These are phyloP conservation scores for Mercenaria mercenaria DNA, from an alignment of 1,140 invertebrate species.

Conservation along the genomic window DNA sequence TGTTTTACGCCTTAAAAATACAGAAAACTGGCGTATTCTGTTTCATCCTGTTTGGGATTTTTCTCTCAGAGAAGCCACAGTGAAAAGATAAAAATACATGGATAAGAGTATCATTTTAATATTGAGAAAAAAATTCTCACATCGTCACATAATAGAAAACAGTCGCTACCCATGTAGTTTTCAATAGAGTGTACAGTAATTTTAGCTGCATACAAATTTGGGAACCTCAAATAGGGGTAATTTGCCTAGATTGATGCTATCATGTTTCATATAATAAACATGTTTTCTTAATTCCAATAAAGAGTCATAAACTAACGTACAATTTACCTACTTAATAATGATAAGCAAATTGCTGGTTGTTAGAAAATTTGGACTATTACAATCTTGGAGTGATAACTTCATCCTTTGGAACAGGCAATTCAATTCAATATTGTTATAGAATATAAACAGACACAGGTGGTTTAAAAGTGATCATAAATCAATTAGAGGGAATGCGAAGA, in stretches of 20 bases:
- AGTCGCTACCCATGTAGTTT: constrained; percentile 8
- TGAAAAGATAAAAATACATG: not conserved
- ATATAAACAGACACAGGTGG: constrained; percentile 49
- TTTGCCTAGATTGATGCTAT: constrained; percentile 33
- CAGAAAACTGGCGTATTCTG: too few species aligned
- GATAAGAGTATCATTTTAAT: constrained; percentile 11
- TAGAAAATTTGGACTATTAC: constrained; percentile 47
- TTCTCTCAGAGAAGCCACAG: not conserved
- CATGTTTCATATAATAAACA: constrained; percentile 55
- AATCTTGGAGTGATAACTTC: constrained; percentile 27
- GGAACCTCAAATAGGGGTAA: constrained; percentile 32
- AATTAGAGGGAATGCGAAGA: constrained; percentile 9
- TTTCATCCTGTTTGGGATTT: too few species aligned
- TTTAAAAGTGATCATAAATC: constrained; percentile 16
- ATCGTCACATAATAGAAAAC: not conserved
- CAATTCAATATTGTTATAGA: constrained; percentile 56
- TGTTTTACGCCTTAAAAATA: too few species aligned
- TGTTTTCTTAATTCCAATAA: constrained; percentile 55
- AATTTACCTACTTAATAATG: constrained; percentile 66
- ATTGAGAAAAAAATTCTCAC: not conserved
- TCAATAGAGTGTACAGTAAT: constrained; percentile 32
- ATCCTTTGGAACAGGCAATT: constrained; percentile 18
- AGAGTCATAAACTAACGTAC: constrained; percentile 55
- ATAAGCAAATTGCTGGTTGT: constrained; percentile 62
- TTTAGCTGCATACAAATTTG: constrained; percentile 56